Base-by-base conservation (phyloP, 2,113 vertebrate species). In the Sciurus niger region DNA sequence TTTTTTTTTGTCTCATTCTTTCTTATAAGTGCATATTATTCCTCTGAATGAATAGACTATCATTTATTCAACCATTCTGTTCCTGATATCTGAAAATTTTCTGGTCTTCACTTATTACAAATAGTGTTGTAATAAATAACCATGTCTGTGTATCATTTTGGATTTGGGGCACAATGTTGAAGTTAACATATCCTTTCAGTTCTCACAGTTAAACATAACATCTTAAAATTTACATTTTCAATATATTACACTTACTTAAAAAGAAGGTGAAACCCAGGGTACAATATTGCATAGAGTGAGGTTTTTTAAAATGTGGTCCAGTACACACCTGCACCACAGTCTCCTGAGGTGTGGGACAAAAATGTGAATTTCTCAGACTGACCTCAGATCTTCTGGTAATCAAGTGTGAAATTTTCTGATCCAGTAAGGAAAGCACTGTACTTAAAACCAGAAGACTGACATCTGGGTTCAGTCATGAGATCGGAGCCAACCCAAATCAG, bases 211-310 rank as follows among this genome's bases (percentile, higher is more conserved):
- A 95, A 92, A 94, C 6, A 89, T 34, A 22, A 13, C 34, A 80
- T 43, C 63, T 83, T 92, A 58, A 92, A 91, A 89, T 84, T 60
- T 22, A 16, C 63, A 46, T 89, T 89, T 94, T 70, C n/a, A 65
- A 68, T 79, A 74, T 28, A 80, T 70, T 68, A 83, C 12, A 58
- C 40, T 79, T 89, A 85, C 65, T 82, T 84, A 76, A 76, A 92
- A 76, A 74, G n/a, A 95, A 65, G 68, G 14, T 95, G 37, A 86
- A 92, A 86, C 10, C 40, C 51, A 93, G 68, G 10, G 13, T 48
- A 94, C 17, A 89, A 40, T 30, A 86, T 30, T 12, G 24, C 34
- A 13, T 9, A 74, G 46, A 60, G 5, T 5, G 0, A 32, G 17
- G 34, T 20, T 74, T 83, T 91, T 87, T n/a, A 28, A 83, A 84